phyloP scores from a whole-genome alignment of 2,797 vertebrate species.

The Champsocephalus esox region DNA sequence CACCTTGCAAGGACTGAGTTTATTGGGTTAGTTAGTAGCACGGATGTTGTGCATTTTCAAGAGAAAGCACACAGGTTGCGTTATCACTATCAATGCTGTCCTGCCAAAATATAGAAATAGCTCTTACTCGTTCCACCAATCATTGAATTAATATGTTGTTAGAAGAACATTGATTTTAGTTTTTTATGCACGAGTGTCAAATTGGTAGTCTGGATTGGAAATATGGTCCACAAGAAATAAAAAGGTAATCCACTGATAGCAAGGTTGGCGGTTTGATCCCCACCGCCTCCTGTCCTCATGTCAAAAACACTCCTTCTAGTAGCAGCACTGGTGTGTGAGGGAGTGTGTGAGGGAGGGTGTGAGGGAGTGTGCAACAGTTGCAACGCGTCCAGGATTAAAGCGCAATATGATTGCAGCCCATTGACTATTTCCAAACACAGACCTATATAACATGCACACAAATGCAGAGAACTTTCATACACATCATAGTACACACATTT shows the following conservation, averaged over 20 bases:
- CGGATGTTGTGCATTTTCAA: no score
- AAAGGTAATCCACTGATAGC: not conserved
- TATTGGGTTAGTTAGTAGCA: not conserved
- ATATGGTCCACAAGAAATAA: no score
- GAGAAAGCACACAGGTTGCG: no score
- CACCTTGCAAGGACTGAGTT: not conserved
- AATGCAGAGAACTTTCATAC: not conserved
- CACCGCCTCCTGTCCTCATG: not conserved
- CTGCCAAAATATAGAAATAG: conserved; percentile 13
- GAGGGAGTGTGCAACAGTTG: not conserved
- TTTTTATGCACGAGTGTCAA: no score
- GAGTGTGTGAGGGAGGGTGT: no score
- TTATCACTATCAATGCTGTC: conserved; percentile 2
- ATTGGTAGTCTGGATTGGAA: not conserved
- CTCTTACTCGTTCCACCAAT: conserved; percentile 12
- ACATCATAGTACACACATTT: conserved; percentile 46
- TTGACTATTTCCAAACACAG: no score
- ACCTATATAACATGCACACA: no score
- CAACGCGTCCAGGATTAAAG: not conserved
- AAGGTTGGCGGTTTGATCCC: not conserved
- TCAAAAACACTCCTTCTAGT: no score
- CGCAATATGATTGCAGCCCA: no score
- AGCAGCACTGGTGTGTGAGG: no score
- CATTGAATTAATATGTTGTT: not conserved
- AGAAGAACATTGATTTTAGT: no score